Conservation (phyloP, 2,888 invertebrate species). For the Macaria notata region DNA sequence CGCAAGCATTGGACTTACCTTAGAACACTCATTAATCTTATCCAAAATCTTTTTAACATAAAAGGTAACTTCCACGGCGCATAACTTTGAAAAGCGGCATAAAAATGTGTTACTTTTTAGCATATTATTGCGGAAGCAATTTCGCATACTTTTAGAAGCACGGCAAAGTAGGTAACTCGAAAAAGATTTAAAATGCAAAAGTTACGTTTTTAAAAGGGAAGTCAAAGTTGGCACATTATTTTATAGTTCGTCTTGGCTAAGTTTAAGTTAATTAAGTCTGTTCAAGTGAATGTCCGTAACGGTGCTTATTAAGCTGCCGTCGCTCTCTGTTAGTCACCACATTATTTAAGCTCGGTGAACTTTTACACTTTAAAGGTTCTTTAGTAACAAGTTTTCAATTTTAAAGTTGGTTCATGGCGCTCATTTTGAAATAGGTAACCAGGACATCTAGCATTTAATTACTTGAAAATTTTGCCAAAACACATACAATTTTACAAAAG, state of each 20-base stretch:
- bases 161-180: constrained; percentile 7
- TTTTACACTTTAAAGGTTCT: constrained; percentile 2
- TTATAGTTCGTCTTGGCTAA: constrained; percentile 17
- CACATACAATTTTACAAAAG: too few species aligned
- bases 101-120: constrained; percentile 6
- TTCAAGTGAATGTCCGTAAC: constrained; percentile 15
- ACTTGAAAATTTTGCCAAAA: too few species aligned
- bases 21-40: too few species aligned
- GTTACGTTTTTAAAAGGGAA: constrained; percentile 11
- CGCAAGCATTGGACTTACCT: neutral
- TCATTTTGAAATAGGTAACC: too few species aligned
- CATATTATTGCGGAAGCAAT: constrained; percentile 4
- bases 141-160: constrained; percentile 7
- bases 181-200: constrained; percentile 17
- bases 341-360: constrained; percentile 1
- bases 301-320: constrained; percentile 7
- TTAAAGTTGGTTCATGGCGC: neutral
- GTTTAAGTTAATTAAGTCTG: constrained; percentile 17
- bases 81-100: constrained; percentile 4
- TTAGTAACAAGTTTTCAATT: neutral
- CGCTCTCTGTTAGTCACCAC: constrained; percentile 5
- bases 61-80: neutral
- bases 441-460: too few species aligned
- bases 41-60: neutral
- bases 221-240: constrained; percentile 11